Percentiles rank a stretch among this genome's conserved stretches.
Conservation (phyloP, 2,797 vertebrate species). For the Gymnoscopelus microlampas region DNA sequence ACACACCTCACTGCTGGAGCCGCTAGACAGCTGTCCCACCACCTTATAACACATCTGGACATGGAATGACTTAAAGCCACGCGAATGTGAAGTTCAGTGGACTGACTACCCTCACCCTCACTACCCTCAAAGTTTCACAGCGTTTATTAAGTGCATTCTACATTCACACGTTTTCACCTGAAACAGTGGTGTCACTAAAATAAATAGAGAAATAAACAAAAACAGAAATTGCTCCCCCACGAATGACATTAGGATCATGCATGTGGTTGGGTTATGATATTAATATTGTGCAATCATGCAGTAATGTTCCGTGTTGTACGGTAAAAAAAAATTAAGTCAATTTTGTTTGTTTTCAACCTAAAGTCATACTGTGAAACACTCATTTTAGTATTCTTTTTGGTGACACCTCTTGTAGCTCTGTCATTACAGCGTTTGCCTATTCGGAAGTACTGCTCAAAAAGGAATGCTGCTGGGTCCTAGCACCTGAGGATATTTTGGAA, state of each 20-base stretch:
- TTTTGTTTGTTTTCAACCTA: no score
- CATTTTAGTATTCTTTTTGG: no score
- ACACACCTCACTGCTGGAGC: slow-evolving; percentile 3
- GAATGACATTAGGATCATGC: not conserved
- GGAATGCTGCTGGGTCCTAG: no score
- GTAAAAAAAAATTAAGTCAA: no score
- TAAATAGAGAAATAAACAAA: no score
- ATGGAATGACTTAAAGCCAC: slow-evolving; percentile 5
- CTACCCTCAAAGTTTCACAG: not conserved
- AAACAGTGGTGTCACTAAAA: not conserved
- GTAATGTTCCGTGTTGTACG: not conserved
- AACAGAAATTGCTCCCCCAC: no score
- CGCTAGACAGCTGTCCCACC: slow-evolving; percentile 19
- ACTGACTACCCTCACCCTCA: no score
- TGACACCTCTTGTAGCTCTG: no score
- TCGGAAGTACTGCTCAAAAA: no score
- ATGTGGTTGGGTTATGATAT: not conserved
- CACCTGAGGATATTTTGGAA: no score
- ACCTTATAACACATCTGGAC: slow-evolving; percentile 14
- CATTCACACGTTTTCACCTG: not conserved
- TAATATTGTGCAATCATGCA: not conserved
- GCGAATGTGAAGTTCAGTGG: slow-evolving; percentile 1
- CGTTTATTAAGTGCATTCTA: not conserved
- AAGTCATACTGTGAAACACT: no score
- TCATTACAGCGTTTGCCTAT: no score